phyloP scores from a whole-genome alignment of 2,113 vertebrate genomes.

The Hemichromis elongatus region DNA sequence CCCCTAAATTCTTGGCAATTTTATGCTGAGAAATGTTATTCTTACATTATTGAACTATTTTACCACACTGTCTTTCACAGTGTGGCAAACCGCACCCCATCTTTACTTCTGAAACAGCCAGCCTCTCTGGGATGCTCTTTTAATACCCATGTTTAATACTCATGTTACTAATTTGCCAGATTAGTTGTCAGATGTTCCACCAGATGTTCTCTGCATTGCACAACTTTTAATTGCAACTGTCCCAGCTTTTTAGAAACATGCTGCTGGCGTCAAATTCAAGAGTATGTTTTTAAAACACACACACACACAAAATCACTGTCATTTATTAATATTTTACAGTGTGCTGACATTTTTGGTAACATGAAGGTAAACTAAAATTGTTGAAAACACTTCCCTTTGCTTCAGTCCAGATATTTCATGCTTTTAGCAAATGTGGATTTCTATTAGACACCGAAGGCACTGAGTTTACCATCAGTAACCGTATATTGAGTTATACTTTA shows the following conservation, averaged over 20 bases:
- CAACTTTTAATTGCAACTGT: not conserved
- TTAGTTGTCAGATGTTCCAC: not conserved
- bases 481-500: not conserved
- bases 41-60: not conserved
- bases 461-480: not conserved
- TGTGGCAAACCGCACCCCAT: not conserved
- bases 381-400: not conserved
- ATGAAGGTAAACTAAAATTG: not conserved
- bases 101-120: not conserved
- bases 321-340: not conserved
- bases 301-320: not conserved
- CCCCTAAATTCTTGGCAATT: not conserved
- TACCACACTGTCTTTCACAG: not conserved
- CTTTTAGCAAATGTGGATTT: not conserved
- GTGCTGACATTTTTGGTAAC: not conserved
- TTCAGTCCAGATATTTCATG: not conserved
- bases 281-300: not conserved
- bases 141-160: not conserved
- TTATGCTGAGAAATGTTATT: not conserved
- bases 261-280: not conserved
- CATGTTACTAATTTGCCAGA: not conserved
- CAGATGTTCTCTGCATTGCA: not conserved
- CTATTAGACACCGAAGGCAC: not conserved
- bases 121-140: not conserved
- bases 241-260: not conserved